Conservation (phyloP, 2,797 vertebrate species). For the Spea hammondii region DNA sequence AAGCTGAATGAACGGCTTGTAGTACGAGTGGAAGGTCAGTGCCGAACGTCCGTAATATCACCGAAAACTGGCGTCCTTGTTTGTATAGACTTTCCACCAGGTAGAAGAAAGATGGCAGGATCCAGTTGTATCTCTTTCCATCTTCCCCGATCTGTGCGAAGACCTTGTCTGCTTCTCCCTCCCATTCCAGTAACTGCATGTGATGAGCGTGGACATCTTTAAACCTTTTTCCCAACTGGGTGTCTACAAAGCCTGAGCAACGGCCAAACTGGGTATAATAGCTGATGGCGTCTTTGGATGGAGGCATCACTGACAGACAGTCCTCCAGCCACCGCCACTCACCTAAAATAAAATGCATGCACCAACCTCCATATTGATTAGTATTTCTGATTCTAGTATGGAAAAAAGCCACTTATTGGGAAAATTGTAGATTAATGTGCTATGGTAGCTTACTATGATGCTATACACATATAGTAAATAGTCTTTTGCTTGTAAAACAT, state of each 20-base stretch:
- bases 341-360: constrained; percentile 63
- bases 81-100: constrained; percentile 72
- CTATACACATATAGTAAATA: too few species aligned
- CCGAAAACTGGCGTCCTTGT: constrained; percentile 69
- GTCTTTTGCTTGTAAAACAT: too few species aligned
- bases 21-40: constrained; percentile 74
- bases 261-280: constrained; percentile 78
- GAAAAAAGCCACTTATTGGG: background rate
- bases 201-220: constrained; percentile 67
- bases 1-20: constrained; percentile 61
- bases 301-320: constrained; percentile 71
- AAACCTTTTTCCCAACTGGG: constrained; percentile 68
- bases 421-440: background rate
- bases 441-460: background rate
- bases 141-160: constrained; percentile 72
- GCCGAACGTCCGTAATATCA: constrained; percentile 84
- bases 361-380: background rate
- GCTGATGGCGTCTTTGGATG: constrained; percentile 70
- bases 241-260: constrained; percentile 68
- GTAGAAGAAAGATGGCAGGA: constrained; percentile 86
- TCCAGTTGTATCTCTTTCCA: constrained; percentile 75
- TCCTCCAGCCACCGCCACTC: constrained; percentile 84
- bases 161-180: constrained; percentile 63
- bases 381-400: background rate
- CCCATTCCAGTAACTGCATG: constrained; percentile 78